A percentile compares a stretch with the other conserved stretches of the same genome.
These are phyloP conservation scores for Pelvicachromis taeniatus DNA, from an alignment of 2,113 vertebrate genomes.

Conservation along the genomic window DNA sequence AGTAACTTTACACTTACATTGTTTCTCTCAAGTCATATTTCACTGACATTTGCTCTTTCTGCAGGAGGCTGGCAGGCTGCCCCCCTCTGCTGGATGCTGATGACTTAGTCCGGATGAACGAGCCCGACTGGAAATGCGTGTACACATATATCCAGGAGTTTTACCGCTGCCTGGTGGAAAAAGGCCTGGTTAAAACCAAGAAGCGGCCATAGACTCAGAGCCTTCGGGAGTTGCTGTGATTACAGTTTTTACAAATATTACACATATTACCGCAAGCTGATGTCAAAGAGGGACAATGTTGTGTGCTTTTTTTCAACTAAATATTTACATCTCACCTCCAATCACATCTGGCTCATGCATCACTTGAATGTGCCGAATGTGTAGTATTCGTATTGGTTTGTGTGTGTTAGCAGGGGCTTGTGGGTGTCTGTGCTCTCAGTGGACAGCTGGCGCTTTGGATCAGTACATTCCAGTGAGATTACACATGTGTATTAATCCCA, in stretches of 20 bases:
- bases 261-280: background rate
- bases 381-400: background rate
- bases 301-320: background rate
- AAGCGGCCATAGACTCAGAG: slow-evolving; percentile 71
- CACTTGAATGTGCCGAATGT: background rate
- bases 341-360: background rate
- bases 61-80: slow-evolving; percentile 92
- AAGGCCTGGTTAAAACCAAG: slow-evolving; percentile 99
- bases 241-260: background rate
- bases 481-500: slow-evolving; percentile 67
- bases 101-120: slow-evolving; percentile 93
- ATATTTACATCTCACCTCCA: background rate
- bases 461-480: slow-evolving; percentile 67
- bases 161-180: slow-evolving; percentile 97
- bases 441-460: slow-evolving; percentile 50
- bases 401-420: slow-evolving; percentile 10
- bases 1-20: background rate
- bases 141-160: slow-evolving; percentile 99
- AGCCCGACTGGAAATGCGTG: slow-evolving; percentile 99
- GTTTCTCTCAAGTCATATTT: background rate
- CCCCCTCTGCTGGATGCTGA: slow-evolving; percentile 94
- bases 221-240: background rate
- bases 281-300: background rate
- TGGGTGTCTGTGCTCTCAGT: slow-evolving; percentile 15
- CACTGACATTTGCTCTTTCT: slow-evolving; percentile 14